A percentile compares a stretch with the other conserved stretches of the same genome.
These are phyloP conservation scores for Dreissena polymorpha DNA, from an alignment of 1,140 invertebrate genomes.

Conservation along the genomic window DNA sequence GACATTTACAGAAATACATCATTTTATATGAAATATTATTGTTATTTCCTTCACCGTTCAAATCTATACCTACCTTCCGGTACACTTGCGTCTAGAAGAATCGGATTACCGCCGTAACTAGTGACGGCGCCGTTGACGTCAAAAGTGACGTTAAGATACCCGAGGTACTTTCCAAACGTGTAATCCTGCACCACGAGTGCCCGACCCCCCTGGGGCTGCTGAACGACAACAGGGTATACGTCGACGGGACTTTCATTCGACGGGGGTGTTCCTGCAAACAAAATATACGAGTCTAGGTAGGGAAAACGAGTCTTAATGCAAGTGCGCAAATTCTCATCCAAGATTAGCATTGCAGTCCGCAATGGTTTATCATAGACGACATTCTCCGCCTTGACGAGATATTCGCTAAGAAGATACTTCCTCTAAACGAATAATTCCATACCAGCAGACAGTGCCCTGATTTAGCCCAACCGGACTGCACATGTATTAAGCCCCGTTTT, in stretches of 20 bases:
- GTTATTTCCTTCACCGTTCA: not conserved
- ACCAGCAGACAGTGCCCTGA: too few relatives aligned
- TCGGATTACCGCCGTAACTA: slow-evolving; percentile 88
- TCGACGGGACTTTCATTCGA: slow-evolving; percentile 86
- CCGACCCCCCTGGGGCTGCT: slow-evolving; percentile 85
- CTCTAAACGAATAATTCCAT: too few relatives aligned
- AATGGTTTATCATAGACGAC: too few relatives aligned
- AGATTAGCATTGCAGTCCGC: too few relatives aligned
- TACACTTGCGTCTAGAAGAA: slow-evolving; percentile 86
- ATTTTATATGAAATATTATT: not conserved
- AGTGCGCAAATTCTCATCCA: too few relatives aligned
- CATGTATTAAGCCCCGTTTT: too few relatives aligned
- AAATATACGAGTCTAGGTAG: not conserved
- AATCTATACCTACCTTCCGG: slow-evolving; percentile 69
- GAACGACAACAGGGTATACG: slow-evolving; percentile 89
- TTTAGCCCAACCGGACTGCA: too few relatives aligned
- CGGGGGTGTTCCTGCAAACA: slow-evolving; percentile 81
- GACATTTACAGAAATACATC: not conserved
- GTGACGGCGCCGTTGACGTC: slow-evolving; percentile 87
- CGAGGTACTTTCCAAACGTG: slow-evolving; percentile 95
- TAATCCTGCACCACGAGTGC: slow-evolving; percentile 95
- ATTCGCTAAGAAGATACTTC: too few relatives aligned
- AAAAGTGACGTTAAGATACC: slow-evolving; percentile 87
- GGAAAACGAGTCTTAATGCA: too few relatives aligned
- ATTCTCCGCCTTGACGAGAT: too few relatives aligned